A percentile compares a stretch with the other conserved stretches of the same genome.
phyloP scores from a whole-genome alignment of 2,113 vertebrate genomes.

The Kryptolebias marmoratus region DNA sequence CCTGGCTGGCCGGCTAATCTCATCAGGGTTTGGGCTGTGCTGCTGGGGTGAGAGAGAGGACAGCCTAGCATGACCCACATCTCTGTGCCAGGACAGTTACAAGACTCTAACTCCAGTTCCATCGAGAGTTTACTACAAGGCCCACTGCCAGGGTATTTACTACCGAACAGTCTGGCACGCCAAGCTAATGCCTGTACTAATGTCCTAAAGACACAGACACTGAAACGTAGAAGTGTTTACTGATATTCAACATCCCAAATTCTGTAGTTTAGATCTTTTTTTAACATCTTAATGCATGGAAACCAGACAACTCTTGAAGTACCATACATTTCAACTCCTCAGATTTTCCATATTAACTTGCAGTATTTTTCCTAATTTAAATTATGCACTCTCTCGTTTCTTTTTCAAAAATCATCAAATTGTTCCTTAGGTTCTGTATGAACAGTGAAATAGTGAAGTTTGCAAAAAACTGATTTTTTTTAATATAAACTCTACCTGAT shows the following conservation, averaged over 20 bases:
- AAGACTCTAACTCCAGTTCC: constrained; percentile 45
- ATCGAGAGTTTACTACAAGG: constrained; percentile 69
- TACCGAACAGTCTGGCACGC: constrained; percentile 73
- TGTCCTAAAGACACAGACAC: constrained; percentile 58
- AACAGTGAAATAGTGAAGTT: too few species aligned
- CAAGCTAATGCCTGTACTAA: constrained; percentile 65
- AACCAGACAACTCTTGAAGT: too few species aligned
- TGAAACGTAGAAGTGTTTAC: constrained; percentile 40
- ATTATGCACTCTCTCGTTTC: too few species aligned
- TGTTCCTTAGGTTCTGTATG: too few species aligned
- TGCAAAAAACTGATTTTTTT: too few species aligned
- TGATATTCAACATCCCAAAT: constrained; percentile 26
- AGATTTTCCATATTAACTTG: too few species aligned
- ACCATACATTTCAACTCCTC: too few species aligned
- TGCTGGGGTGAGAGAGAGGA: constrained; percentile 76
- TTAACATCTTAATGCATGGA: background rate
- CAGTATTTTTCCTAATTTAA: too few species aligned
- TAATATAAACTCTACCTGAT: too few species aligned
- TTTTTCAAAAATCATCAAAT: too few species aligned
- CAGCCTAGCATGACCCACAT: constrained; percentile 76
- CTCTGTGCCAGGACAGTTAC: constrained; percentile 69
- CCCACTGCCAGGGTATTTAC: constrained; percentile 69
- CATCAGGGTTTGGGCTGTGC: constrained; percentile 74
- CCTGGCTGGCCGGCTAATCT: constrained; percentile 76
- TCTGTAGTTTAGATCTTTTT: background rate